Conservation (phyloP, 2,888 invertebrate species). For the Flabesymbios commensalis region DNA sequence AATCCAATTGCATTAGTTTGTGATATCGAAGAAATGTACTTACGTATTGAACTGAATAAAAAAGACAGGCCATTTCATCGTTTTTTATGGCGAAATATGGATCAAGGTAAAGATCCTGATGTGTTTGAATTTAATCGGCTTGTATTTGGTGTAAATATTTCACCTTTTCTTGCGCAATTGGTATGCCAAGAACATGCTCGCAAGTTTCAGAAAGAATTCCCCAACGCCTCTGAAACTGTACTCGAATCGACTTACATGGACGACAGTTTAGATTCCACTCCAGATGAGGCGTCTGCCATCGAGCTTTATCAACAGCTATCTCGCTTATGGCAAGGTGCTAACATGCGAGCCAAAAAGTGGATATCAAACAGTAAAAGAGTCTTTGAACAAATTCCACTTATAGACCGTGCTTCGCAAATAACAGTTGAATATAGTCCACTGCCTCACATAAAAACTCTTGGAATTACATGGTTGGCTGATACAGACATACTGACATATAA, state of each 20-base stretch:
- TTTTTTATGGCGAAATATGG: conserved; percentile 14
- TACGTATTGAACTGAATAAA: neutral
- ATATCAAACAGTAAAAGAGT: conserved; percentile 27
- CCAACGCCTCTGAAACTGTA: conserved; percentile 28
- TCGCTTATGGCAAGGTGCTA: conserved; percentile 6
- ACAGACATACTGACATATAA: conserved; percentile 23
- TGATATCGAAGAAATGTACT: conserved; percentile 26
- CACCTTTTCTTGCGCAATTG: conserved; percentile 34
- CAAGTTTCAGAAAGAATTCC: conserved; percentile 8
- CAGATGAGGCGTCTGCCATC: conserved; percentile 14
- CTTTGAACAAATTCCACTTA: conserved; percentile 22
- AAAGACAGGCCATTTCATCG: conserved; percentile 14
- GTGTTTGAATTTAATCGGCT: conserved; percentile 27
- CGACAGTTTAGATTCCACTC: conserved; percentile 30
- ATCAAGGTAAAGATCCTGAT: conserved; percentile 5
- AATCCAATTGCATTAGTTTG: conserved; percentile 19
- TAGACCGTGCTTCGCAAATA: conserved; percentile 6
- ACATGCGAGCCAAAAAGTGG: conserved; percentile 18
- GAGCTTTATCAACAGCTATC: conserved; percentile 18
- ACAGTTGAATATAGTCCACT: conserved; percentile 16
- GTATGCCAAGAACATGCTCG: conserved; percentile 28
- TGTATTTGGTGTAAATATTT: conserved; percentile 35
- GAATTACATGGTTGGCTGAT: conserved; percentile 25
- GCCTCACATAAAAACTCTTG: conserved; percentile 31
- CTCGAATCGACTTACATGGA: conserved; percentile 36